Evolutionary conservation across 2,888 invertebrate genomes (phyloP).

Genomic region (Ecliptopera silaceata): DNA sequence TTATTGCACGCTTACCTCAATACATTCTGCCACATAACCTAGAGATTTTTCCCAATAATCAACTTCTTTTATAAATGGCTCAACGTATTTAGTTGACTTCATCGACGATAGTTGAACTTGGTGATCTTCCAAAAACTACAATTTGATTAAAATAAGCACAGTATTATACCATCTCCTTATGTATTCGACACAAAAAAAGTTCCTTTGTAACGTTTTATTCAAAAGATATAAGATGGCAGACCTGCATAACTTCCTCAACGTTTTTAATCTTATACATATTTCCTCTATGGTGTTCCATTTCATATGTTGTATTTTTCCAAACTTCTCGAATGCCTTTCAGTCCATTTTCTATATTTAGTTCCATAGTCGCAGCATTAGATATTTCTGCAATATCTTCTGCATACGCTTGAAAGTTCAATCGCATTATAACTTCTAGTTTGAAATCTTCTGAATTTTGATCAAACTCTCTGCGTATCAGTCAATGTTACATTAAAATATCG

Average conservation of each 20-base stretch:
- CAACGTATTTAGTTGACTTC: conserved; percentile 94
- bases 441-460: conserved; percentile 91
- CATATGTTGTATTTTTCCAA: conserved; percentile 88
- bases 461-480: conserved; percentile 82
- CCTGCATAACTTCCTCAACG: conserved; percentile 90
- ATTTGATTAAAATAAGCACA: not conserved
- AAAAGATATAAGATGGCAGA: conserved; percentile 29
- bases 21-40: conserved; percentile 90
- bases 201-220: no score
- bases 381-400: conserved; percentile 93
- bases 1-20: conserved; percentile 81
- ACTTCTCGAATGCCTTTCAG: conserved; percentile 86
- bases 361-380: conserved; percentile 94
- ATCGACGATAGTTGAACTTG: conserved; percentile 92
- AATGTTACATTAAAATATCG: no score
- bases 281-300: conserved; percentile 88
- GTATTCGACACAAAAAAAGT: no score
- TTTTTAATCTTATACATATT: conserved; percentile 87
- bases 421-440: conserved; percentile 90
- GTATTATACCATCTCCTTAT: no score
- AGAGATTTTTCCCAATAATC: conserved; percentile 94
- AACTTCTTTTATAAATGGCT: conserved; percentile 92
- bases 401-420: conserved; percentile 91
- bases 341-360: conserved; percentile 92
- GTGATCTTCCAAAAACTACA: conserved; percentile 89